Evolutionary conservation across 2,797 vertebrate genomes (phyloP).

Genomic region (Liasis olivaceus): DNA sequence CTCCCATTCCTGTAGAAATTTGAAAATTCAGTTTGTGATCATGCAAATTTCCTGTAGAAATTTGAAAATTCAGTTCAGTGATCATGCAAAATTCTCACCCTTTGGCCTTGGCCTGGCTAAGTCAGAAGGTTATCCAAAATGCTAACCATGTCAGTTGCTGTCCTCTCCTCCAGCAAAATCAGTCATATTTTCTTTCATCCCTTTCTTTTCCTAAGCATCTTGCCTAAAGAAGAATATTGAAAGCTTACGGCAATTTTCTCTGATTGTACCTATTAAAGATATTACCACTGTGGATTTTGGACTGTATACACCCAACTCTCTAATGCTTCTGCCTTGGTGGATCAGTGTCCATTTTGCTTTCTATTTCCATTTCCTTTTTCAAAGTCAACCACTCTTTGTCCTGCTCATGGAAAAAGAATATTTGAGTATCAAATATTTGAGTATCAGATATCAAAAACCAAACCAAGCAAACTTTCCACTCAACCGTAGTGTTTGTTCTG

Average conservation of each 20-base stretch:
- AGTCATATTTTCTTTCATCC: not conserved
- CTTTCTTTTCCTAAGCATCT: not conserved
- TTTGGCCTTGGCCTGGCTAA: not conserved
- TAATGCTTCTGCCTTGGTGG: not conserved
- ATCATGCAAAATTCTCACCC: not conserved
- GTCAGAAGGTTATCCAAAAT: not conserved
- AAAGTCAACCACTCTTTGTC: not conserved
- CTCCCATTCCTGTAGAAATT: not conserved
- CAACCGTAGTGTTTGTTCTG: not conserved
- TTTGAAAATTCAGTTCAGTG: not conserved
- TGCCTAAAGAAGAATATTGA: not conserved
- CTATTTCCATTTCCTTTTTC: not conserved
- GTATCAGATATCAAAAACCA: not conserved
- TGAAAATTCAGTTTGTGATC: not conserved
- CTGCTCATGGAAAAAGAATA: not conserved
- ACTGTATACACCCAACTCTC: not conserved
- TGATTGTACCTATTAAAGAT: not conserved
- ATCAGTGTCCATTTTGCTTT: not conserved
- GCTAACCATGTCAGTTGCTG: not conserved
- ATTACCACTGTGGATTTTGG: not conserved
- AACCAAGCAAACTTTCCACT: not conserved
- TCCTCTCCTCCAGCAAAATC: not conserved
- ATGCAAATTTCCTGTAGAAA: not conserved
- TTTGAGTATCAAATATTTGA: not conserved
- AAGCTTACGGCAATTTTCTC: not conserved